Evolutionary conservation across 2,113 vertebrate genomes (phyloP).

Genomic region (Ciconia stormi): DNA sequence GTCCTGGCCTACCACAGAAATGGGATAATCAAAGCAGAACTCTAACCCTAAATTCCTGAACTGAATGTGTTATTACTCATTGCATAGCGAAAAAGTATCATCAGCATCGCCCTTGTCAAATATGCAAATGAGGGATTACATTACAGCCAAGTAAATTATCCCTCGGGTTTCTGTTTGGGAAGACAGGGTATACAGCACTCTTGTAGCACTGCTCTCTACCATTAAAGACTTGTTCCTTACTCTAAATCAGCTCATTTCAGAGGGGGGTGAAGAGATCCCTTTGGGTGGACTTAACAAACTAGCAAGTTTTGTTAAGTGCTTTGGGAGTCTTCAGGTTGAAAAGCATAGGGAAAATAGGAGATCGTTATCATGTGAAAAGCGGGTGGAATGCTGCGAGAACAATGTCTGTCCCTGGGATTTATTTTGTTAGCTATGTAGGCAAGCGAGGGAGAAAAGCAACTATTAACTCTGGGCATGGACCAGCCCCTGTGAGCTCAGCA

Average conservation of each 20-base stretch:
- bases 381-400: not conserved
- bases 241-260: not conserved
- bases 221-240: not conserved
- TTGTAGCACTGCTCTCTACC: not conserved
- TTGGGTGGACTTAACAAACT: not conserved
- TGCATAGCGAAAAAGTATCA: not conserved
- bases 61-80: not conserved
- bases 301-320: not conserved
- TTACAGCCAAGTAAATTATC: not conserved
- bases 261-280: not conserved
- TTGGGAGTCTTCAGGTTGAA: not conserved
- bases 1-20: not conserved
- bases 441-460: not conserved
- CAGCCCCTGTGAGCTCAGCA: not conserved
- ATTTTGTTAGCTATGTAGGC: not conserved
- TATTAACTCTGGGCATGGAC: not conserved
- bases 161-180: not conserved
- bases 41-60: not conserved
- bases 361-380: not conserved
- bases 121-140: not conserved
- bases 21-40: not conserved
- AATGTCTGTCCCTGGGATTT: not conserved
- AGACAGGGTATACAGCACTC: not conserved
- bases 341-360: not conserved
- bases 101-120: not conserved